Percentiles rank a stretch among this genome's conserved stretches.
These are phyloP conservation scores for Pelodytes ibericus DNA, from an alignment of 2,797 vertebrate species.

Conservation along the genomic window DNA sequence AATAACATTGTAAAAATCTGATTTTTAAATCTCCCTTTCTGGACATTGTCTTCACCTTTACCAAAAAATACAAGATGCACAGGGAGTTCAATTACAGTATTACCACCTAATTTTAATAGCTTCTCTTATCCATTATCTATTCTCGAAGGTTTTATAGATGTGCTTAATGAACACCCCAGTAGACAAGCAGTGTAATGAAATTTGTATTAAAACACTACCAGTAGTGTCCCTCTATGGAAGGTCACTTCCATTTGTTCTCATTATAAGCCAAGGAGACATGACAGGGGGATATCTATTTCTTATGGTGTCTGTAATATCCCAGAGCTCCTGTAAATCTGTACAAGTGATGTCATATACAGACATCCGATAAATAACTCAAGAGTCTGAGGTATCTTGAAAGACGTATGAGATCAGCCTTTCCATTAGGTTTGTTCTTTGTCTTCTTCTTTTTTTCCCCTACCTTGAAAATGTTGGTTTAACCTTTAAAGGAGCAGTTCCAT, in stretches of 20 bases:
- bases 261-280: conserved; percentile 61
- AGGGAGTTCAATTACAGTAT: conserved; percentile 63
- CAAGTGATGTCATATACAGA: conserved; percentile 18
- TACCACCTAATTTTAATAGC: conserved; percentile 65
- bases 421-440: too few relatives aligned
- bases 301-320: conserved; percentile 39
- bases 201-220: conserved; percentile 68
- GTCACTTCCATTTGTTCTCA: conserved; percentile 68
- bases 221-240: conserved; percentile 61
- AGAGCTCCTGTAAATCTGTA: conserved; percentile 6
- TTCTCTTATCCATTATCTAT: conserved; percentile 69
- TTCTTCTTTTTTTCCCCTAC: too few relatives aligned
- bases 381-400: conserved; percentile 19
- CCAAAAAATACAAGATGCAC: conserved; percentile 58
- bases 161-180: conserved; percentile 65
- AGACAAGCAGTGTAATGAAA: conserved; percentile 67
- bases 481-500: too few relatives aligned
- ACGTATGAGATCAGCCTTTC: conserved; percentile 43
- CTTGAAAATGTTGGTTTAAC: too few relatives aligned
- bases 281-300: conserved; percentile 25
- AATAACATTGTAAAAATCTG: too few relatives aligned
- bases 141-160: conserved; percentile 62
- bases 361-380: conserved; percentile 45
- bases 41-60: conserved; percentile 54
- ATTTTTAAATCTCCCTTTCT: conserved; percentile 53